Evolutionary conservation across 2,888 invertebrate species (phyloP), one percentile per base, ranked within the genome.

Genomic region (Chloroclysta siterata): DNA sequence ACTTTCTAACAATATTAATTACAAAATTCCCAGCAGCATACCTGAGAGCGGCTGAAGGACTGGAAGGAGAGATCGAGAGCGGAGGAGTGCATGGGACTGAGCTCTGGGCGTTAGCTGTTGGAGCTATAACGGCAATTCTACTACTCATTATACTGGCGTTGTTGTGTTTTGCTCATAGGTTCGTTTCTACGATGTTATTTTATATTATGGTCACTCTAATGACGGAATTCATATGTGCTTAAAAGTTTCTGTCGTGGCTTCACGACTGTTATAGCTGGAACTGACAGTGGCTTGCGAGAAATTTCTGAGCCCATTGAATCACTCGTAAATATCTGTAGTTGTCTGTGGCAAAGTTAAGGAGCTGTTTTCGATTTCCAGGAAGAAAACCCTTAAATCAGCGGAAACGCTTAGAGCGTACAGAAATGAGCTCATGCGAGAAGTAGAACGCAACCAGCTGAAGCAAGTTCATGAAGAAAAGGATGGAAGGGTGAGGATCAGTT

Each of bases 31-130:
- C 80, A 93, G 92, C 89, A 96, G 96, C 96, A 66, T 96, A 95
- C 85, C 87, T 96, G 77, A 95, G 95, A 81, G 94, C 95, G 44
- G 93, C 94, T 0, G 94, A 94, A 69, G 94, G 95, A 3, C 84
- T 95, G 68, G 93, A 90, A 66, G 94, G 95, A 1, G 92, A 94
- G 82, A 94, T 75, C 72, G 91, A 73, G 77, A 56, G 74, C 3
- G 73, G 79, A 0, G 84, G 85, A 0, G 83, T 90, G 1, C 88
- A 85, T 46, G 86, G 88, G 13, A 78, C 88, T 0, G 93, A 92
- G 57, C 73, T 93, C 0, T 96, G 96, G 96, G 89, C 96, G 0
- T 86, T 96, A 59, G 94, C 95, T 0, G 94, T 95, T 0, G 94
- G 95, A 0, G 94, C 95, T 1, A 89, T 94, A 17, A 93, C 94